Conservation (phyloP, 2,113 vertebrate genomes). For the Oncorhynchus keta region DNA sequence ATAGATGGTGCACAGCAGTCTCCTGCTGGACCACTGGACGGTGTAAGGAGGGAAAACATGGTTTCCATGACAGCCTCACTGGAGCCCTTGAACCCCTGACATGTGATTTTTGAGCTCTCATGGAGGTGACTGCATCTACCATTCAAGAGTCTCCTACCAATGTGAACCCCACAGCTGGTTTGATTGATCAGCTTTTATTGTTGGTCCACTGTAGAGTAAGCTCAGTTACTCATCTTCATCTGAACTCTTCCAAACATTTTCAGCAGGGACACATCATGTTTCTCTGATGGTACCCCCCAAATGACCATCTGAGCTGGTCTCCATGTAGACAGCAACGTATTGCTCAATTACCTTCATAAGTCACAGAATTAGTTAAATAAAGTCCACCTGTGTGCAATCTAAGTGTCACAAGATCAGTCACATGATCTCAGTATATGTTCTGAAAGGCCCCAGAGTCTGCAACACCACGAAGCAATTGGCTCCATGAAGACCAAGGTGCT, state of each 20-base stretch:
- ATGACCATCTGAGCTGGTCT: slow-evolving; percentile 52
- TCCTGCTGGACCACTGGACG: slow-evolving; percentile 58
- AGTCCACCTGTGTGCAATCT: no score
- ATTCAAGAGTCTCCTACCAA: neutral
- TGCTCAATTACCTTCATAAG: slow-evolving; percentile 21
- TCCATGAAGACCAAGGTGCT: no score
- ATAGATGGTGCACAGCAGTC: slow-evolving; percentile 36
- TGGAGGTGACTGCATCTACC: neutral
- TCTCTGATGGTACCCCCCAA: slow-evolving; percentile 63
- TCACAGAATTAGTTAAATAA: no score
- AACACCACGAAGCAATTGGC: no score
- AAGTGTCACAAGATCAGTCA: no score
- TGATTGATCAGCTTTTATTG: neutral
- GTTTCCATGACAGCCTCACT: slow-evolving; percentile 75
- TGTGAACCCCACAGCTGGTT: neutral
- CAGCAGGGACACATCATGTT: neutral
- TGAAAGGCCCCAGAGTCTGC: no score
- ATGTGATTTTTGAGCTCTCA: slow-evolving; percentile 59
- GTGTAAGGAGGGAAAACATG: slow-evolving; percentile 56
- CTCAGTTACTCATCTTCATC: neutral
- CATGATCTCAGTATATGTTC: no score
- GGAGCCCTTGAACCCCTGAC: slow-evolving; percentile 68
- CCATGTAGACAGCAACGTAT: slow-evolving; percentile 68
- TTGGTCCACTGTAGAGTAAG: neutral
- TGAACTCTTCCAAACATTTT: slow-evolving; percentile 1